A percentile compares a stretch with the other conserved stretches of the same genome.
Conservation (phyloP, 2,113 vertebrate species). For the Vimba vimba region DNA sequence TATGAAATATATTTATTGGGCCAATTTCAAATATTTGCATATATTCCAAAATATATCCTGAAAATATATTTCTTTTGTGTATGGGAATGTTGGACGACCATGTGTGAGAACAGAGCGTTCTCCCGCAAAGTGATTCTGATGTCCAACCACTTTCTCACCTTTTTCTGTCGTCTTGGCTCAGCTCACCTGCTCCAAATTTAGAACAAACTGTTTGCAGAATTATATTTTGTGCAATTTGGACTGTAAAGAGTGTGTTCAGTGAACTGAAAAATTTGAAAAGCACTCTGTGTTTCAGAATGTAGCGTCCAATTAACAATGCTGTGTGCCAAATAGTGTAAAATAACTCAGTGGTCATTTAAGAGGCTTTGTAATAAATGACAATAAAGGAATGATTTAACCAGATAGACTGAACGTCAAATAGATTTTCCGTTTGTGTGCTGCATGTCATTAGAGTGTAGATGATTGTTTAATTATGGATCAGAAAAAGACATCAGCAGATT, state of each 20-base stretch:
- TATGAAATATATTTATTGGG: too few relatives aligned
- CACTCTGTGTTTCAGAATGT: not conserved
- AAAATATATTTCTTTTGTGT: too few relatives aligned
- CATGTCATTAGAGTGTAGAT: not conserved
- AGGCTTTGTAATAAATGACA: not conserved
- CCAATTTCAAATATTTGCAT: too few relatives aligned
- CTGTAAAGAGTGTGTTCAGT: not conserved
- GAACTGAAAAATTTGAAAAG: not conserved
- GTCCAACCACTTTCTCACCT: not conserved
- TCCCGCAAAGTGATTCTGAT: conserved; percentile 2
- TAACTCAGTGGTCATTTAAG: not conserved
- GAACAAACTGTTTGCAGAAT: not conserved
- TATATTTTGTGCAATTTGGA: not conserved
- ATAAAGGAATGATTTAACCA: not conserved
- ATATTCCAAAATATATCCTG: too few relatives aligned
- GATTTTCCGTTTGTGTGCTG: not conserved
- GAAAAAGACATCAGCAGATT: too few relatives aligned
- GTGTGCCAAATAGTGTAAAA: not conserved
- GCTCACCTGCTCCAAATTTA: not conserved
- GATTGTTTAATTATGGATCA: not conserved
- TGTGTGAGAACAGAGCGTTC: not conserved
- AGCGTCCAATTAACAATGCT: not conserved
- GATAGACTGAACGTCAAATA: not conserved
- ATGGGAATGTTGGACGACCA: not conserved
- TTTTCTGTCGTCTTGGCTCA: not conserved